Base-by-base conservation (phyloP, 2,888 invertebrate species). In the Sesamia inferens region DNA sequence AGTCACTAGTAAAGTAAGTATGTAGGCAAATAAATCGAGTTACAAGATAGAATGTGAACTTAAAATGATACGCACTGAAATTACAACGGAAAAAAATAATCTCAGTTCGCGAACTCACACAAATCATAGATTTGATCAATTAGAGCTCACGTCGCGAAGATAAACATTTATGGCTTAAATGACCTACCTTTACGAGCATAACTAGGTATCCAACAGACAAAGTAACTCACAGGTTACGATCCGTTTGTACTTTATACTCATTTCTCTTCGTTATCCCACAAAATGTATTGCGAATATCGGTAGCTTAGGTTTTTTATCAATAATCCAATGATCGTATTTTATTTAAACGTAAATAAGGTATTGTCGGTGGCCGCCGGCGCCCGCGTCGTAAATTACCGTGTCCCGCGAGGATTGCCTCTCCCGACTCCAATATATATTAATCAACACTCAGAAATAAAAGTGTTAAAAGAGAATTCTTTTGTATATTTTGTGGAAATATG, bases 331-430 rank as follows among this genome's bases (percentile, higher is more conserved):
- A 91, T 91, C 90, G 91, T 92, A 91, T 92, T 93, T 93, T 93
- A 93, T 93, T 93, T 93, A 92, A 92, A 90, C 91, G 92, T 92
- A 93, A 94, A 92, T 92, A 93, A 92, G 90, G 89, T 87, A 88
- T 88, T 90, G 90, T 88, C 90, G 88, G 87, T 86, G 81, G 85
- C 85, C 83, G 82, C 81, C 82, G 87, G 86, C 81, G 82, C 83
- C 85, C 87, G 87, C 81, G 84, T 84, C 90, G 90, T 93, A 93
- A 92, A 94, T 93, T 92, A 90, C 89, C 84, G 74, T 78, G 88
- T 89, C 91, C 90, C 93, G 82, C 81, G 93, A 88, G 92, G 89
- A 90, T 92, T 89, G 90, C 91, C 89, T 89, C 88, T 87, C 88
- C 79, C 85, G 85, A 83, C 87, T 88, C 90, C 90, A 91, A 93